phyloP scores from a whole-genome alignment of 2,113 vertebrate genomes.

The Naja naja region DNA sequence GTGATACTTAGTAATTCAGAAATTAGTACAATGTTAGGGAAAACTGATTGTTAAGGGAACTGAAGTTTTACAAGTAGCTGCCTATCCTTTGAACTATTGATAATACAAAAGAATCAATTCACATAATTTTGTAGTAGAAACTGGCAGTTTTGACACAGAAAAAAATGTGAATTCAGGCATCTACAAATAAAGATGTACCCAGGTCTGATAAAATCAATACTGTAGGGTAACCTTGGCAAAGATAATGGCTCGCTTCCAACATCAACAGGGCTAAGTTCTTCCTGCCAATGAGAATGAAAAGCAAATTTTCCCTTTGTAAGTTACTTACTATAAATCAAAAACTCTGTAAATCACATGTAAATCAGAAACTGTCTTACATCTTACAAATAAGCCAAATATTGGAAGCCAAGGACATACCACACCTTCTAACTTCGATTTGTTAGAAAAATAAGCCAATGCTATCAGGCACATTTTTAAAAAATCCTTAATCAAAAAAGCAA shows the following conservation, averaged over 20 bases:
- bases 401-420: neutral
- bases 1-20: neutral
- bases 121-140: neutral
- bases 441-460: neutral
- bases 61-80: neutral
- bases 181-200: neutral
- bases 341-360: neutral
- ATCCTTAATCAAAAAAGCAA: neutral
- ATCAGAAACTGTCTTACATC: neutral
- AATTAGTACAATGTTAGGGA: neutral
- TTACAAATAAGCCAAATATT: neutral
- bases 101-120: neutral
- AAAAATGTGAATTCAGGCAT: neutral
- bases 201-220: neutral
- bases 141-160: neutral
- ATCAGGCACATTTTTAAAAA: neutral
- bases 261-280: neutral
- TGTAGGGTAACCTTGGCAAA: neutral
- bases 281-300: neutral
- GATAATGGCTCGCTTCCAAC: neutral
- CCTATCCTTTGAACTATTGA: neutral
- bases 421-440: neutral
- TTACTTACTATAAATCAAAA: neutral
- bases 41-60: neutral
- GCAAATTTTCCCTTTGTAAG: neutral